Percentiles rank a stretch among this genome's conserved stretches.
These are phyloP conservation scores for Diploscapter pachys DNA, from an alignment of 1,140 invertebrate genomes.

Conservation along the genomic window DNA sequence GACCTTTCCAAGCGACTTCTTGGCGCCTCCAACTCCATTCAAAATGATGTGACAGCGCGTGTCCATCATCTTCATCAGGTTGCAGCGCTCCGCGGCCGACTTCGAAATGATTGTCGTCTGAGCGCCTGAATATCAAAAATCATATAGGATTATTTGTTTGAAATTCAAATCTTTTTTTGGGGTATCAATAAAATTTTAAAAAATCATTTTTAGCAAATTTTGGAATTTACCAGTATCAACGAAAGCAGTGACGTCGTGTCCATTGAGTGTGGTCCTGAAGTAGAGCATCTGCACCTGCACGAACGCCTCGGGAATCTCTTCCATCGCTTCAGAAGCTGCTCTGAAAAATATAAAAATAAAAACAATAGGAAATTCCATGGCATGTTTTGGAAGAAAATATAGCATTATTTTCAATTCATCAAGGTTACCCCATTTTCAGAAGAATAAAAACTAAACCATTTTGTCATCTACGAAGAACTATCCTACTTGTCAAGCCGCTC, in stretches of 20 bases:
- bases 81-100: no score
- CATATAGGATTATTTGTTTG: background rate
- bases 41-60: no score
- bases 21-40: no score
- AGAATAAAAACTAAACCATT: no score
- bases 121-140: background rate
- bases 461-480: no score
- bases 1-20: no score
- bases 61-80: no score
- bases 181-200: background rate
- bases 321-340: slow-evolving; percentile 4
- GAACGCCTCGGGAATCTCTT: slow-evolving; percentile 13
- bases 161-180: background rate
- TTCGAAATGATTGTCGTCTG: background rate
- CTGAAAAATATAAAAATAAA: slow-evolving; percentile 17
- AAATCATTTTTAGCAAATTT: background rate
- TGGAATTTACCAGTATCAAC: slow-evolving; percentile 13
- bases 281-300: slow-evolving; percentile 20
- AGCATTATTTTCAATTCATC: no score
- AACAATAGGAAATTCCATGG: slow-evolving; percentile 2
- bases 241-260: slow-evolving; percentile 6
- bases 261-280: slow-evolving; percentile 17
- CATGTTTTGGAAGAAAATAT: background rate
- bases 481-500: background rate
- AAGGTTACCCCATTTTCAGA: no score